Base-by-base conservation (phyloP, 2,888 invertebrate species). In the Oxytorus armatus region DNA sequence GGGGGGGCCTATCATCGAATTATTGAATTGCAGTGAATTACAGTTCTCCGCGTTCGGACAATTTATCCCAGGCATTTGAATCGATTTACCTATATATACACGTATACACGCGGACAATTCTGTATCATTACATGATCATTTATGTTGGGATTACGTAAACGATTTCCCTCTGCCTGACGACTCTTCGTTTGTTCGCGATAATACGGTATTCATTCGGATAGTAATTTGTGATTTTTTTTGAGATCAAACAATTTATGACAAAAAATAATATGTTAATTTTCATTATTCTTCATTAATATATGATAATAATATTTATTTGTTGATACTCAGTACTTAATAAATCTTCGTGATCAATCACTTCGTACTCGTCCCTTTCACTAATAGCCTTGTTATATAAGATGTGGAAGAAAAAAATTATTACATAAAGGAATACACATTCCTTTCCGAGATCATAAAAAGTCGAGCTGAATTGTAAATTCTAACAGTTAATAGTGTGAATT, bases 121-220 rank as follows among this genome's bases (percentile, higher is more conserved):
- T 57, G 63, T 23, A 23, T 77, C 70, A 65, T 79, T 79, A 74
- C 63, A 75, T 69, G 57, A 65, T 53, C 65, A 57, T 75, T 66
- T 59, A 49, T 29, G 18, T 47, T 68, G 0, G n/a, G 23, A 72
- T 79, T 79, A 74, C 39, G 51, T 79, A 74, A 74, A 75, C 49
- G 75, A 49, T 33, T 49, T 18, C 47, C 42, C 36, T 44, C 49
- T 66, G 14, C n/a, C 8, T 51, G 21, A 5, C 10, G 25, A 14
- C 25, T 7, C 14, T 36, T 63, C 69, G 21, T 51, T 42, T 63
- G 29, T 29, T 23, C 16, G 25, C 23, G n/a, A 36, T 57, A n/a
- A 25, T 25, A 14, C 8, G n/a, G 25, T n/a, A n/a, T n/a, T n/a
- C n/a, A n/a, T n/a, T n/a, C n/a, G 29, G 29, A 29, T 29, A 29